Conservation (phyloP, 2,113 vertebrate species). For the Chloropsis hardwickii region DNA sequence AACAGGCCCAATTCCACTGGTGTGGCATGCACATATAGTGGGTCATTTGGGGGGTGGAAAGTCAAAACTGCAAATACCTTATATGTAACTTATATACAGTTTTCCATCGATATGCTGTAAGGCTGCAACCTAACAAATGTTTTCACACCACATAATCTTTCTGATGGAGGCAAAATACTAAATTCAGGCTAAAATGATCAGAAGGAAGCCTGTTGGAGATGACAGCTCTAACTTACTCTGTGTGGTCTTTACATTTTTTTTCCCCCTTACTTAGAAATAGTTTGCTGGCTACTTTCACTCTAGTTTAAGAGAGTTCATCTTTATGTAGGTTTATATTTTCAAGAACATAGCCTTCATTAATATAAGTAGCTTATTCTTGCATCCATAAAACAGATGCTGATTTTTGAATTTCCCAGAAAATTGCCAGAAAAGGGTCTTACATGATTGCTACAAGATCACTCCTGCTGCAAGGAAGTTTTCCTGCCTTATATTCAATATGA, state of each 20-base stretch:
- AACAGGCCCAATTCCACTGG: background rate
- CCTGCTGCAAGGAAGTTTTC: background rate
- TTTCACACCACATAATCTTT: background rate
- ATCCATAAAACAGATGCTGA: background rate
- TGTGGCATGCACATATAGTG: background rate
- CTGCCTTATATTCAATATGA: background rate
- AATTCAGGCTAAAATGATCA: background rate
- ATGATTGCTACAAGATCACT: background rate
- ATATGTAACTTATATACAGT: too few species aligned
- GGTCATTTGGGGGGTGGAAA: background rate
- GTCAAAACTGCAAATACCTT: background rate
- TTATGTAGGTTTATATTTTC: background rate
- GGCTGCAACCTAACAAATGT: background rate
- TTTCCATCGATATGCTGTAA: background rate
- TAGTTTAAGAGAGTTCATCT: background rate
- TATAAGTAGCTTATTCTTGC: background rate
- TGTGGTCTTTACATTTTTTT: background rate
- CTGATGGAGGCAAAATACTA: background rate
- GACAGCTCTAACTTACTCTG: background rate
- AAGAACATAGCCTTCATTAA: background rate
- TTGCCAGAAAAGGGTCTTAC: background rate
- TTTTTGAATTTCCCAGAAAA: background rate
- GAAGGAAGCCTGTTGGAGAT: background rate
- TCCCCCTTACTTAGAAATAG: background rate
- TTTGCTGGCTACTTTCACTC: background rate